Evolutionary conservation across 1,140 invertebrate species (phyloP), one percentile per base, ranked within the genome.

Genomic region (Venturia canescens): DNA sequence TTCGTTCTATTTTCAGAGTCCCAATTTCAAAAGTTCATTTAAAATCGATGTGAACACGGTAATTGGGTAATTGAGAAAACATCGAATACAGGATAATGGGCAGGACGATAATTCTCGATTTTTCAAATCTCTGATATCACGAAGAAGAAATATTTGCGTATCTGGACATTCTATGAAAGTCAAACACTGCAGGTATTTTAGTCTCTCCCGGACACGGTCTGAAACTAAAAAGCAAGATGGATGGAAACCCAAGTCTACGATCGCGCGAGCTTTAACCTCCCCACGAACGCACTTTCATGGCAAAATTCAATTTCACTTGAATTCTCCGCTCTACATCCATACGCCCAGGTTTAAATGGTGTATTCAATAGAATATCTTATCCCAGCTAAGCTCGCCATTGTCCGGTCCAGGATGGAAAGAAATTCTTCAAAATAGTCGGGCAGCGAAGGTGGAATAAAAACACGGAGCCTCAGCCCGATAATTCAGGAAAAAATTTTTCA

Each of bases 221-320:
- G 27, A 23, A 66, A 66, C 50, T n/a, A 18, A 9, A 23, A 57
- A 57, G 21, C 7, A 9, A 11, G 6, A 4, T 9, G 11, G 21
- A 57, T 9, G 53, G 9, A 57, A 57, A 50, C 16, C 31, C 15
- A 66, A 74, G 71, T 6, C 23, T 79, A 79, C 78, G 0, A 27
- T 9, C 53, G 18, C 69, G 31, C 31, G 69, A 80, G 72, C 57
- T 80, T 77, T 74, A 80, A 80, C 79, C 60, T 80, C 77, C 77
- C 53, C 71, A 80, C 70, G 57, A 80, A 80, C 66, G 31, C 38
- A 44, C 66, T 72, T 63, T 66, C 57, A 34, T 15, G 29, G 48
- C 16, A 70, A 77, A 81, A 76, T 70, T 81, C 80, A 78, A n/a
- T 81, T 81, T 81, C 78, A 81, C 80, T 78, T 63, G 66, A 57